These are phyloP conservation scores for Archocentrus centrarchus DNA, from an alignment of 2,113 vertebrate species.

Conservation along the genomic window DNA sequence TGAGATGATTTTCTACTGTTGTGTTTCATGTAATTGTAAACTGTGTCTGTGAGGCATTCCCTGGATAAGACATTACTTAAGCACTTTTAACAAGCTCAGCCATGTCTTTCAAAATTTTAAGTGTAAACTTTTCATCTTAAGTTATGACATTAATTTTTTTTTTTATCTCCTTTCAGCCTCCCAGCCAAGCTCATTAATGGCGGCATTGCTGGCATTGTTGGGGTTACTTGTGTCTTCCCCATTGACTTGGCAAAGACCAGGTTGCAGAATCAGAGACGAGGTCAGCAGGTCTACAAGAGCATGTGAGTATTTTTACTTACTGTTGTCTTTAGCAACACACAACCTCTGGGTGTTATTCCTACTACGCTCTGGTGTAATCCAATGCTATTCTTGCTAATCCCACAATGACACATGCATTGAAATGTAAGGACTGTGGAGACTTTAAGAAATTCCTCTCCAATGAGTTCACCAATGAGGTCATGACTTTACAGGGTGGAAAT, in stretches of 20 bases:
- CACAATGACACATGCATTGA: background rate
- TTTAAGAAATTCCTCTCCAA: background rate
- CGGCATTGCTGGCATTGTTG: conserved; percentile 86
- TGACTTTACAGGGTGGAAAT: conserved; percentile 13
- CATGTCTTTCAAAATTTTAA: background rate
- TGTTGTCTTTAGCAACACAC: background rate
- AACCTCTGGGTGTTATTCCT: background rate
- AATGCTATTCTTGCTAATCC: conserved; percentile 7
- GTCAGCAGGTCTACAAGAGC: conserved; percentile 86
- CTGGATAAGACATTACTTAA: background rate
- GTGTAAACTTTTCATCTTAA: background rate
- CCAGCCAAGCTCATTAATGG: conserved; percentile 89
- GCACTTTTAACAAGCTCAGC: background rate
- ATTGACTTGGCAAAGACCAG: conserved; percentile 88
- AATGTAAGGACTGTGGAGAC: background rate
- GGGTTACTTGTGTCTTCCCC: conserved; percentile 88
- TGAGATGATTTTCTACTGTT: background rate
- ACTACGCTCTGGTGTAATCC: background rate
- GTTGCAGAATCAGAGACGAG: conserved; percentile 87
- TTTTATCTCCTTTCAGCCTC: conserved; percentile 72
- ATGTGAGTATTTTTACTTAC: conserved; percentile 78
- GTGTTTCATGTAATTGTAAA: background rate
- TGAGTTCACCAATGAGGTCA: background rate
- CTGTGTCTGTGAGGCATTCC: background rate
- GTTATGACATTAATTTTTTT: background rate